phyloP scores from a whole-genome alignment of 2,113 vertebrate genomes.

The Scartelaos histophorus region DNA sequence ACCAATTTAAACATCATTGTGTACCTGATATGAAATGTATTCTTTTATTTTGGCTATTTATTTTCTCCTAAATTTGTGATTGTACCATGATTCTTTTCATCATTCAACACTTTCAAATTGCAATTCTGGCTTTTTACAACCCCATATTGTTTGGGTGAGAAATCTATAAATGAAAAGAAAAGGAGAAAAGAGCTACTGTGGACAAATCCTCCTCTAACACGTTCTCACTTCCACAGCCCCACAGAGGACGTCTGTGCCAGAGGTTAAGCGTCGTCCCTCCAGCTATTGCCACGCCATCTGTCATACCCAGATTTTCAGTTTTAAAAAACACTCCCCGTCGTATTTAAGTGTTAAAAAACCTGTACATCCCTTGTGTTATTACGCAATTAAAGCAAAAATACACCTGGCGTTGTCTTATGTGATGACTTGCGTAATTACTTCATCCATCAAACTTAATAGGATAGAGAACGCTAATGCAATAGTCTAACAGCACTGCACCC shows the following conservation, averaged over 20 bases:
- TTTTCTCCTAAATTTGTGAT: too few species aligned
- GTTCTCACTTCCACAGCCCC: background rate
- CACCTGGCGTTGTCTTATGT: conserved; percentile 9
- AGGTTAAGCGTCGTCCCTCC: conserved; percentile 37
- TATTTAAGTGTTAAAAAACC: conserved; percentile 17
- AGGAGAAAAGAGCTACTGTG: background rate
- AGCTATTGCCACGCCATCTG: conserved; percentile 43
- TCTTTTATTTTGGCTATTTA: too few species aligned
- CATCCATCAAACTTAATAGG: conserved; percentile 7
- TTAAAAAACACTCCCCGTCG: conserved; percentile 17
- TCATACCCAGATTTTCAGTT: conserved; percentile 32
- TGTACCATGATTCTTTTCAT: too few species aligned
- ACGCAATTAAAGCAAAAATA: conserved; percentile 19
- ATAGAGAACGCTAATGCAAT: background rate
- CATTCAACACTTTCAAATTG: background rate
- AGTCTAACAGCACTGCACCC: conserved; percentile 24
- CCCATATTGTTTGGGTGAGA: background rate
- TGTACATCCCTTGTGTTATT: conserved; percentile 1
- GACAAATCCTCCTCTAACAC: conserved; percentile 14
- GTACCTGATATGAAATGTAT: too few species aligned
- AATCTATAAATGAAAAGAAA: background rate
- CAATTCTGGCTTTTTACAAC: background rate
- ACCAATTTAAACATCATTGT: too few species aligned
- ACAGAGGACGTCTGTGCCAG: conserved; percentile 24
- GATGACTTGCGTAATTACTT: conserved; percentile 12